Conservation (phyloP, 2,113 vertebrate genomes). For the Archocentrus centrarchus region DNA sequence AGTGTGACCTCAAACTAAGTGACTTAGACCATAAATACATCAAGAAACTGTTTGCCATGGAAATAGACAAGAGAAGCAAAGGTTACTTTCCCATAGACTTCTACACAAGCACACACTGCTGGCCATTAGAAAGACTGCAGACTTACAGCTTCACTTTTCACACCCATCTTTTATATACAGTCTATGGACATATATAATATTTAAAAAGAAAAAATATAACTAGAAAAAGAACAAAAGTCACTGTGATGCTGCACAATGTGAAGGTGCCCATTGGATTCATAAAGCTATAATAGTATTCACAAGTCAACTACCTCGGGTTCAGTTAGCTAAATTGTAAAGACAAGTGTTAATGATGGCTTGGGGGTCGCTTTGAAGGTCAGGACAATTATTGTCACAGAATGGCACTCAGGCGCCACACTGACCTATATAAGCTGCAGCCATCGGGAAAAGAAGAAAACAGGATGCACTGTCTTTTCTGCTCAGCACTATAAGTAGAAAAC, state of each 20-base stretch:
- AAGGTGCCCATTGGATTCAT: neutral
- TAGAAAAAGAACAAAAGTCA: neutral
- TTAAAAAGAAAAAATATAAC: neutral
- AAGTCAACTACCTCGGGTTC: conserved; percentile 12
- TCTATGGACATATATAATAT: neutral
- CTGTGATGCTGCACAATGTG: neutral
- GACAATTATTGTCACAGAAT: conserved; percentile 53
- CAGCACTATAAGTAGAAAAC: conserved; percentile 33
- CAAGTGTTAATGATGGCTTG: conserved; percentile 40
- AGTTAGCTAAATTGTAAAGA: conserved; percentile 38
- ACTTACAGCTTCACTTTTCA: neutral
- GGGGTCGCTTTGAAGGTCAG: conserved; percentile 39
- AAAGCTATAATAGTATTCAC: neutral
- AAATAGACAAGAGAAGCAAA: neutral
- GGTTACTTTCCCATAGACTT: neutral
- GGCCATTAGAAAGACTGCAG: neutral
- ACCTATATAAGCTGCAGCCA: conserved; percentile 52
- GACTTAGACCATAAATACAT: neutral
- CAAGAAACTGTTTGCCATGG: too few species aligned
- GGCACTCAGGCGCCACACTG: conserved; percentile 31
- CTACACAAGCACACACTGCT: neutral
- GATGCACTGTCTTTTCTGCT: conserved; percentile 38
- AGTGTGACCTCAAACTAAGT: neutral
- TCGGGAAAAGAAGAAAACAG: neutral
- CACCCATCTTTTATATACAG: neutral